Evolutionary conservation across 2,797 vertebrate species (phyloP).

Genomic region (Psittacula echo): DNA sequence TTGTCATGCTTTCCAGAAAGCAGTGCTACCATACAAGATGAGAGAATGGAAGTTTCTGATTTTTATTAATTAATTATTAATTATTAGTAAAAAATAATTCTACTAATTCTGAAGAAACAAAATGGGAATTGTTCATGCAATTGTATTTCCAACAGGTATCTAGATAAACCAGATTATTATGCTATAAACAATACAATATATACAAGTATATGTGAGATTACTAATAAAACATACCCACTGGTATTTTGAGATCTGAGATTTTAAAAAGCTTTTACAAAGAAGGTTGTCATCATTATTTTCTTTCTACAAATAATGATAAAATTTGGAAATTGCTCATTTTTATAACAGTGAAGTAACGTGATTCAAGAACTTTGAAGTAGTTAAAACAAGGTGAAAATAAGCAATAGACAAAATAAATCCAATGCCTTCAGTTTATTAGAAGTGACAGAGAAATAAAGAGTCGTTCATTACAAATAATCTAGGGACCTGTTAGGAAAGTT

Average conservation of each 20-base stretch:
- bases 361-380: neutral
- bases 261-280: neutral
- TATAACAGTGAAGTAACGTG: neutral
- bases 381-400: neutral
- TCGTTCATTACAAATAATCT: neutral
- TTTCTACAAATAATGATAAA: neutral
- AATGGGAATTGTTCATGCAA: neutral
- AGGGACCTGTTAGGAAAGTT: neutral
- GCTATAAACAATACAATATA: neutral
- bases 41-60: neutral
- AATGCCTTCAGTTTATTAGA: neutral
- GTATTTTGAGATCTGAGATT: neutral
- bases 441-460: slow-evolving; percentile 4
- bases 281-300: neutral
- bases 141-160: neutral
- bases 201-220: neutral
- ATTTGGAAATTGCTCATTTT: neutral
- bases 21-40: neutral
- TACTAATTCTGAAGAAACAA: neutral
- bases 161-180: neutral
- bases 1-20: neutral
- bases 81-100: neutral
- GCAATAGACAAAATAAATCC: neutral
- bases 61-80: neutral
- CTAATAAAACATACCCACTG: neutral